A percentile compares a stretch with the other conserved stretches of the same genome.
Evolutionary conservation across 2,888 invertebrate genomes (phyloP).

Genomic region (Orthonevra nobilis): DNA sequence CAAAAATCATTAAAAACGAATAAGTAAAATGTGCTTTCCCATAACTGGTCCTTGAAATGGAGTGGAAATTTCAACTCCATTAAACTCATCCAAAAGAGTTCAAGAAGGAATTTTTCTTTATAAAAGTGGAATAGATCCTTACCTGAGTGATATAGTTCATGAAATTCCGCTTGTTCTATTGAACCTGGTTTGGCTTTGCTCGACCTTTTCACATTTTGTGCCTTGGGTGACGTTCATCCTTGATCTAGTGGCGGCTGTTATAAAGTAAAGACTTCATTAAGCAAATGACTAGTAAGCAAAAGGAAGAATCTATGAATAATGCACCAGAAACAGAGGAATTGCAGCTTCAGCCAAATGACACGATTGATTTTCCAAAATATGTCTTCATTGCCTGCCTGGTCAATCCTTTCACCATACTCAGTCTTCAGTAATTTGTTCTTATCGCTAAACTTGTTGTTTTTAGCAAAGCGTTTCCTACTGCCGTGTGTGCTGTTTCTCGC

Average conservation of each 20-base stretch:
- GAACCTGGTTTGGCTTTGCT: slow-evolving; percentile 84
- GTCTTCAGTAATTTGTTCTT: slow-evolving; percentile 93
- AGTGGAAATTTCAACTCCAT: slow-evolving; percentile 92
- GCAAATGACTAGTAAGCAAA: slow-evolving; percentile 82
- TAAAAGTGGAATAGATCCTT: slow-evolving; percentile 90
- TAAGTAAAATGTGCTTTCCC: too few species aligned
- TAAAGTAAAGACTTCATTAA: slow-evolving; percentile 86
- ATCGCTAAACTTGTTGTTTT: slow-evolving; percentile 86
- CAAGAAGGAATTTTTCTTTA: slow-evolving; percentile 92
- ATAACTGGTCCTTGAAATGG: too few species aligned
- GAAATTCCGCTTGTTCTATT: slow-evolving; percentile 91
- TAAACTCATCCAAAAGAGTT: slow-evolving; percentile 94
- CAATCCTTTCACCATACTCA: slow-evolving; percentile 93
- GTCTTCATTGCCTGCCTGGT: slow-evolving; percentile 91
- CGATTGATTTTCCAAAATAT: slow-evolving; percentile 82
- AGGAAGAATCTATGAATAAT: slow-evolving; percentile 81
- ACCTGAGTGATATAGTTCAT: slow-evolving; percentile 94
- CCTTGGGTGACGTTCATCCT: slow-evolving; percentile 86
- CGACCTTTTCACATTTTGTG: slow-evolving; percentile 81
- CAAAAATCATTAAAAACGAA: too few species aligned
- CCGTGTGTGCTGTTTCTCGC: slow-evolving; percentile 86
- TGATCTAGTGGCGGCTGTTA: slow-evolving; percentile 89
- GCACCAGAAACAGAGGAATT: slow-evolving; percentile 84
- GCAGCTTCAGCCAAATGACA: slow-evolving; percentile 78
- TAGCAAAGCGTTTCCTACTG: slow-evolving; percentile 84